These are phyloP conservation scores for Bedellia somnulentella DNA, from an alignment of 2,888 invertebrate genomes.

Conservation along the genomic window DNA sequence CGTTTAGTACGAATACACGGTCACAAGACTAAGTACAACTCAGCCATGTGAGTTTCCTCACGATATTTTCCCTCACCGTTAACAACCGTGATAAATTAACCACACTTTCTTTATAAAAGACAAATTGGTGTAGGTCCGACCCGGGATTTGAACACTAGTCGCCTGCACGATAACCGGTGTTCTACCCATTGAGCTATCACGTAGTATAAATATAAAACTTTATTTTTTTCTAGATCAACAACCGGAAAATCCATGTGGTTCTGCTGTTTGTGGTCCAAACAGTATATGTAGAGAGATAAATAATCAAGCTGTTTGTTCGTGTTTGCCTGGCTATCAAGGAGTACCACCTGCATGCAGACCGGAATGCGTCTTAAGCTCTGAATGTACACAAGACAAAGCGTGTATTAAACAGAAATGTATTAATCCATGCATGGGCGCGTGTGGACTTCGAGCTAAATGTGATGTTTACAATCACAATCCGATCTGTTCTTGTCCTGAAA, in stretches of 20 bases:
- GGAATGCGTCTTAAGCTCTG: slow-evolving; percentile 72
- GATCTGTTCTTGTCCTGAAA: slow-evolving; percentile 69
- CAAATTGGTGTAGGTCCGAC: too few relatives aligned
- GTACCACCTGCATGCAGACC: slow-evolving; percentile 74
- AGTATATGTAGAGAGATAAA: slow-evolving; percentile 65
- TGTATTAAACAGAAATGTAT: slow-evolving; percentile 72
- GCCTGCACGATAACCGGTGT: too few relatives aligned
- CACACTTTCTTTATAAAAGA: too few relatives aligned
- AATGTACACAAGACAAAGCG: slow-evolving; percentile 69
- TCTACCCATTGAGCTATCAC: too few relatives aligned
- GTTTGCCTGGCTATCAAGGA: slow-evolving; percentile 69
- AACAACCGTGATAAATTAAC: too few relatives aligned
- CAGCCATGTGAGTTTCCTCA: too few relatives aligned
- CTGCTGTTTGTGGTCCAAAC: slow-evolving; percentile 75
- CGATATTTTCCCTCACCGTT: too few relatives aligned
- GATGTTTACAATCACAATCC: slow-evolving; percentile 75
- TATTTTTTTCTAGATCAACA: too few relatives aligned
- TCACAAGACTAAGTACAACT: too few relatives aligned
- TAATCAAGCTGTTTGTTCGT: slow-evolving; percentile 72
- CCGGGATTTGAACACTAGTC: too few relatives aligned
- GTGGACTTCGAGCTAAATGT: slow-evolving; percentile 65
- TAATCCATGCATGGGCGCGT: slow-evolving; percentile 74
- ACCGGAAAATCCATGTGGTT: slow-evolving; percentile 63
- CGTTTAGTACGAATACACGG: too few relatives aligned
- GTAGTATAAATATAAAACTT: too few relatives aligned